Percentiles rank a stretch among this genome's conserved stretches.
These are phyloP conservation scores for Aphelinus atriplicis DNA, from an alignment of 1,140 invertebrate species.

Conservation along the genomic window DNA sequence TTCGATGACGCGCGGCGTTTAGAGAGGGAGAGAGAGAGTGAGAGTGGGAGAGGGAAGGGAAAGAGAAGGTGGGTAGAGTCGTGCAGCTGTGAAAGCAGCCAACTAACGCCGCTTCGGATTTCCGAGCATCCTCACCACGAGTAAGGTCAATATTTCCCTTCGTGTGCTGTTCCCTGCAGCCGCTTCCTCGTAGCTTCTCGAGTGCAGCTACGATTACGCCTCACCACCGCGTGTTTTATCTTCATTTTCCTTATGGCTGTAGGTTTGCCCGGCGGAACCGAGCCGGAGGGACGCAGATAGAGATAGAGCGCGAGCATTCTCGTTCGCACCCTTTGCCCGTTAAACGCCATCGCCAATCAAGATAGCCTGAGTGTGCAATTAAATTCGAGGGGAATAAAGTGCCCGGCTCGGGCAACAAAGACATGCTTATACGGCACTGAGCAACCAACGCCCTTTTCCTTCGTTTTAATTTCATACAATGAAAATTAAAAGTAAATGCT, in stretches of 20 bases:
- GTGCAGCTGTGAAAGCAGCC: conserved; percentile 19
- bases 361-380: conserved; percentile 6
- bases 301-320: background rate
- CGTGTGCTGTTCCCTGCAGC: conserved; percentile 2
- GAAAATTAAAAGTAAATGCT: too few relatives aligned
- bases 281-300: background rate
- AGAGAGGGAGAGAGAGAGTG: too few relatives aligned
- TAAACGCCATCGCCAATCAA: background rate
- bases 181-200: background rate
- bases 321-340: too few relatives aligned
- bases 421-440: too few relatives aligned
- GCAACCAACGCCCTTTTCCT: background rate
- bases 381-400: background rate
- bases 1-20: conserved; percentile 12
- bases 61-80: too few relatives aligned
- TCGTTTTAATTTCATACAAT: background rate
- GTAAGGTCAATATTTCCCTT: conserved; percentile 39
- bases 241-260: conserved; percentile 7
- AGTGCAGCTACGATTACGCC: conserved; percentile 5
- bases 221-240: conserved; percentile 11
- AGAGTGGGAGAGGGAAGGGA: too few relatives aligned
- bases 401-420: background rate
- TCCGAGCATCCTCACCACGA: background rate
- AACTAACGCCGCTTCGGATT: conserved; percentile 12
- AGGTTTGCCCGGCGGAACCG: background rate